These are phyloP conservation scores for Paralichthys olivaceus DNA, from an alignment of 2,113 vertebrate genomes.

Conservation along the genomic window DNA sequence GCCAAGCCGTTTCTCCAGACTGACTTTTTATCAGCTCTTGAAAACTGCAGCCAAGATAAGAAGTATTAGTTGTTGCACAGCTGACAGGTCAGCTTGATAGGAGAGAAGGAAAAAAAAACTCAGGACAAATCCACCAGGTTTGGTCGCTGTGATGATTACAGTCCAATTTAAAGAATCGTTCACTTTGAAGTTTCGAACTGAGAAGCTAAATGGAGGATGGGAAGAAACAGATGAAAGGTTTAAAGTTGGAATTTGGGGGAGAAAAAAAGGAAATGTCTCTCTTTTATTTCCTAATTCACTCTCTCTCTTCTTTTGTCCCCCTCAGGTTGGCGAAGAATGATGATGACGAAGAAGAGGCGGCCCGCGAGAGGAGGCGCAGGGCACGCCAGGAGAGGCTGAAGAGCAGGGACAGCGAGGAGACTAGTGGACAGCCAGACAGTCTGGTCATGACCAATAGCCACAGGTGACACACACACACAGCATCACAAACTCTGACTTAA, in stretches of 20 bases:
- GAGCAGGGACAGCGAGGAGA: constrained; percentile 84
- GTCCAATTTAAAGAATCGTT: constrained; percentile 58
- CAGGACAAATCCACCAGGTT: constrained; percentile 50
- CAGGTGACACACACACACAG: constrained; percentile 81
- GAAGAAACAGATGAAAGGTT: constrained; percentile 6
- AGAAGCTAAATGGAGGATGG: constrained; percentile 38
- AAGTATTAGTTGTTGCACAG: constrained; percentile 67
- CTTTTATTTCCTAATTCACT: constrained; percentile 26
- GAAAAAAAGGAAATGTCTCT: not conserved
- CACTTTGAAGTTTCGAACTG: constrained; percentile 60
- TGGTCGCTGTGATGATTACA: constrained; percentile 58
- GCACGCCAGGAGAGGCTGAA: constrained; percentile 92
- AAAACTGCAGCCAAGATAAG: constrained; percentile 73
- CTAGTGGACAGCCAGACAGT: constrained; percentile 81
- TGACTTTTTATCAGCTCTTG: constrained; percentile 65
- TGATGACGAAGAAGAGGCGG: constrained; percentile 95
- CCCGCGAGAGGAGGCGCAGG: constrained; percentile 91
- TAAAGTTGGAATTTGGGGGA: not conserved
- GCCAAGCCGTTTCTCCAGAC: constrained; percentile 58
- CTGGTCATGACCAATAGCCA: constrained; percentile 88
- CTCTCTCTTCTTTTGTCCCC: constrained; percentile 17
- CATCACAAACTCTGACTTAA: not conserved
- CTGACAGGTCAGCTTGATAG: constrained; percentile 69
- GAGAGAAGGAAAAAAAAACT: constrained; percentile 3
- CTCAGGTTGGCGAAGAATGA: constrained; percentile 88